These are phyloP conservation scores for Ypsolopha scabrella DNA, from an alignment of 2,888 invertebrate genomes.

Conservation along the genomic window DNA sequence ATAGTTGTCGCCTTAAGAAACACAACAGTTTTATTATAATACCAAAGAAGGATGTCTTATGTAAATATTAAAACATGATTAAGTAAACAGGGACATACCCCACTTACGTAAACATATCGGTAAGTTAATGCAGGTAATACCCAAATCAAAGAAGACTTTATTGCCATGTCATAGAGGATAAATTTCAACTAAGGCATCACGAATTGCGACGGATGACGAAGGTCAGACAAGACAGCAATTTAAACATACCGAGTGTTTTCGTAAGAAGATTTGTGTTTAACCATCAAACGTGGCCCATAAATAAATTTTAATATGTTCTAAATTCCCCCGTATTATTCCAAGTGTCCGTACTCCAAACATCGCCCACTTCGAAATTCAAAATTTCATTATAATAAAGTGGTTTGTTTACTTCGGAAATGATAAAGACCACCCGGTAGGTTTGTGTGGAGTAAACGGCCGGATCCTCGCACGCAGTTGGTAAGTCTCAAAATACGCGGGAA, in stretches of 20 bases:
- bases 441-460: conserved; percentile 16
- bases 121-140: not conserved
- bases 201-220: no score
- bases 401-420: conserved; percentile 61
- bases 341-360: not conserved
- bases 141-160: conserved; percentile 23
- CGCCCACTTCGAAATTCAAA: conserved; percentile 25
- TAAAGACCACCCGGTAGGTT: conserved; percentile 61
- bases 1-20: no score
- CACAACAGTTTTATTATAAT: no score
- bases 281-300: not conserved
- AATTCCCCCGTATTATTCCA: conserved; percentile 1
- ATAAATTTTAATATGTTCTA: not conserved
- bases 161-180: no score
- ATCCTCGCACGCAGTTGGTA: conserved; percentile 53
- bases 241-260: no score
- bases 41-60: no score
- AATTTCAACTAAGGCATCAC: no score
- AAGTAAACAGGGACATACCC: not conserved
- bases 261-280: not conserved
- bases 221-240: no score
- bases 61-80: no score
- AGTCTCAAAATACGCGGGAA: conserved; percentile 53
- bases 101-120: not conserved
- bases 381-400: conserved; percentile 44